Base-by-base conservation (phyloP, 2,797 vertebrate genomes). In the Lepus oiostolus region DNA sequence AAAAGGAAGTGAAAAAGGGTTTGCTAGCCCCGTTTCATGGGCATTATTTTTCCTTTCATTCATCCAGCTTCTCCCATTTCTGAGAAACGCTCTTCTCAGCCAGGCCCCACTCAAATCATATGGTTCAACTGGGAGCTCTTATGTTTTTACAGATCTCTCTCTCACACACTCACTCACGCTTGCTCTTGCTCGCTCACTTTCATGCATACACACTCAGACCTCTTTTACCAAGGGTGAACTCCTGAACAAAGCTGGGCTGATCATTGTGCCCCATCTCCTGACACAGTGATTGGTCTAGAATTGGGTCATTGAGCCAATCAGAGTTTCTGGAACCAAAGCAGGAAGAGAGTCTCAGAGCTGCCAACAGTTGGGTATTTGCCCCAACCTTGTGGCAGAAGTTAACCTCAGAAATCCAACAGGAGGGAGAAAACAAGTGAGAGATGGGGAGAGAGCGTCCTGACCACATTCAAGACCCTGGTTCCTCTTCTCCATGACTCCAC, bases 11-110 rank as follows among this genome's bases (percentile, higher is more conserved):
- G 82, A 71, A 83, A 3, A 30, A 86, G n/a, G 22, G 72, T 42
- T 77, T 52, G 28, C 58, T 50, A 72, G 30, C 17, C 7, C 21
- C 91, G 35, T 79, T 71, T 42, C 85, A 30, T 14, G 32, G 30
- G 79, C 19, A 86, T 58, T 30, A 62, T 58, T 82, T 76, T 95
- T 85, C 35, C 50, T 82, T 94, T 92, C 58, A 42, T 94, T 92
- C 58, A 42, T 65, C 47, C 38, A 89, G 22, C 68, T 58, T 54
- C n/a, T 54, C 13, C 62, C 38, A 11, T 17, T 77, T 68, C 38
- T 32, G 30, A 28, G 14, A 85, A 81, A 88, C 58, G 3, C 21
- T 90, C 35, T 75, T 90, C 30, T 54, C 63, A 60, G 7, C 50
- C n/a, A 67, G n/a, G 28, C 35, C 19, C 85, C 47, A 93, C 12